Evolutionary conservation across 2,113 vertebrate species (phyloP), one percentile per base, ranked within the genome.

Genomic region (Okapia johnstoni): DNA sequence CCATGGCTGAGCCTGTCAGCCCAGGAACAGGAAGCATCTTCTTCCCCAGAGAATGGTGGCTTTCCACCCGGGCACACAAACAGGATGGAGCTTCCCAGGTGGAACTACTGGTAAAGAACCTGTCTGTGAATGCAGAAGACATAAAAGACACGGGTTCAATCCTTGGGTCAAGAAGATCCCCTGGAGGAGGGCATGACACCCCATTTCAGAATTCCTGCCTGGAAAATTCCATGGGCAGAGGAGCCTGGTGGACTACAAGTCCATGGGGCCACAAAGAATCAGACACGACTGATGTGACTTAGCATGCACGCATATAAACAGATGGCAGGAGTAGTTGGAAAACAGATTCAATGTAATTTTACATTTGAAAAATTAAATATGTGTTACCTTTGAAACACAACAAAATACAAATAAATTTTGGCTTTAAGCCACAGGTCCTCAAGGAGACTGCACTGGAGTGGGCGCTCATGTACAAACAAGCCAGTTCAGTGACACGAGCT

Each of bases 391-490:
- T 26, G 28, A 73, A 93, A 79, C n/a, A 26, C 12, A 66, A 14
- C 36, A 36, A 55, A 58, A 25, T 70, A 40, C 7, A 61, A 33
- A 13, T 16, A 25, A 54, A n/a, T 61, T 52, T 90, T 17, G 2
- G n/a, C 76, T 60, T 58, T 54, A 30, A 84, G 36, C 26, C 66
- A 1, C 2, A 70, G 36, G 30, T n/a, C 12, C 40, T 58, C 4
- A 11, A 33, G 43, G 58, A 89, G 87, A 33, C 30, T n/a, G 48
- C 14, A 3, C 4, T 28, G 0, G 40, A 33, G 46, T 6, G 6
- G 25, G 4, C 14, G 52, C 5, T 1, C 3, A 2, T 0, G 0
- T 3, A 26, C 14, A 50, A 40, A 61, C 55, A 14, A 26, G 6
- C 43, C 6, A 14, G 26, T 26, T 60, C 50, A 25, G 16, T 6